These are phyloP conservation scores for Margarornis squamiger DNA, from an alignment of 2,797 vertebrate genomes.

Conservation along the genomic window DNA sequence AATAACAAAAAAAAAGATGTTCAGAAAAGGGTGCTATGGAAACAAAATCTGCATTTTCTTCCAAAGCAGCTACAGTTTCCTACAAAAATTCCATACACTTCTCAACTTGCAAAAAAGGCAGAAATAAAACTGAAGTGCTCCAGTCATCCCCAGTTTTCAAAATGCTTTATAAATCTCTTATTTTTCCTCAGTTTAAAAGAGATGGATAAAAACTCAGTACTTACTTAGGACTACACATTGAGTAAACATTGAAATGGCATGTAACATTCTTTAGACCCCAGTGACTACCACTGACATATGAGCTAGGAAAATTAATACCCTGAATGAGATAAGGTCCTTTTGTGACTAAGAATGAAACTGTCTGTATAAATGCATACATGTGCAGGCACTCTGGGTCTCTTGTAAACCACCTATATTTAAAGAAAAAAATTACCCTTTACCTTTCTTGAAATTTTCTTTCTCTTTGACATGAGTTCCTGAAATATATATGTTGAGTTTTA, in stretches of 20 bases:
- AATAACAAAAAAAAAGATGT: background rate
- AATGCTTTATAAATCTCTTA: background rate
- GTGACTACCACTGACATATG: background rate
- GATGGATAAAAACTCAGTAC: background rate
- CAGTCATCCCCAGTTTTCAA: background rate
- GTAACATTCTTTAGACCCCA: background rate
- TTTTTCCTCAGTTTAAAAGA: background rate
- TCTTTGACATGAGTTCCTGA: background rate
- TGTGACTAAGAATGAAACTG: background rate
- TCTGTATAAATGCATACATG: background rate
- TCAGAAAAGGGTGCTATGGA: background rate
- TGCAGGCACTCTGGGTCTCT: background rate
- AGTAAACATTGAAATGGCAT: background rate
- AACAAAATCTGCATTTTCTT: background rate
- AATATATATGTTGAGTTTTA: background rate
- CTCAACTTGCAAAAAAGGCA: background rate
- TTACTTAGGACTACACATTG: background rate
- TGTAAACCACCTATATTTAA: background rate
- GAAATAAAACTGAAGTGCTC: background rate
- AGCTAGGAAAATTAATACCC: background rate
- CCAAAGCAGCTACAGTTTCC: background rate
- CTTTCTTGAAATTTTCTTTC: background rate
- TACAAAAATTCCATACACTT: background rate
- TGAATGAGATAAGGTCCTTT: background rate
- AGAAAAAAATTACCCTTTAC: background rate